Evolutionary conservation across 2,888 invertebrate genomes (phyloP).

Genomic region (Coecobrya sp.): DNA sequence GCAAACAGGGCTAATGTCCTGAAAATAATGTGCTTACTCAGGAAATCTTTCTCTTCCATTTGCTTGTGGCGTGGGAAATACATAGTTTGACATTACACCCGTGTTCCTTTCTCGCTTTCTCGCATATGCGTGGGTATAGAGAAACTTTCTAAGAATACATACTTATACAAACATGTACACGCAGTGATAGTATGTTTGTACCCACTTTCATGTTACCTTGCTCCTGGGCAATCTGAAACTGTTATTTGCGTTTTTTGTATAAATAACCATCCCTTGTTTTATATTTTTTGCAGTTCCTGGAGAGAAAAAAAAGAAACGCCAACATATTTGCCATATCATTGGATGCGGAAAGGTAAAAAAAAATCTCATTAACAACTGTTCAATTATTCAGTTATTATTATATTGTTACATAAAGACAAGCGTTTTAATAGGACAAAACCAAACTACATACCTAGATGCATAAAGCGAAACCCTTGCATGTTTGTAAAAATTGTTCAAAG

Average conservation of each 20-base stretch:
- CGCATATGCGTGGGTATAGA: slow-evolving; percentile 5
- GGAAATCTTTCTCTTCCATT: slow-evolving; percentile 80
- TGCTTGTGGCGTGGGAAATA: slow-evolving; percentile 78
- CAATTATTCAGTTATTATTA: neutral
- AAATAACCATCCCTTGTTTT: neutral
- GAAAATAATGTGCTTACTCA: slow-evolving; percentile 78
- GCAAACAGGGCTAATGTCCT: slow-evolving; percentile 78
- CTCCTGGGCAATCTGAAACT: slow-evolving; percentile 77
- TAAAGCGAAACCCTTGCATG: slow-evolving; percentile 51
- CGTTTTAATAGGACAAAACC: neutral
- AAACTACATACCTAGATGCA: neutral
- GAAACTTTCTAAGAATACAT: too few relatives aligned
- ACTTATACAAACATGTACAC: too few relatives aligned
- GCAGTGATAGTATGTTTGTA: neutral
- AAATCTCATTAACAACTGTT: neutral
- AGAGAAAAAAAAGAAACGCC: slow-evolving; percentile 86
- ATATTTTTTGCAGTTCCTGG: slow-evolving; percentile 80
- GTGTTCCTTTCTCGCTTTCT: slow-evolving; percentile 57
- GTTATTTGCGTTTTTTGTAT: slow-evolving; percentile 26
- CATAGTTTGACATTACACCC: slow-evolving; percentile 45
- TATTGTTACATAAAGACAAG: slow-evolving; percentile 11
- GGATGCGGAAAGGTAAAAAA: slow-evolving; percentile 86
- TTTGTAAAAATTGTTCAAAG: slow-evolving; percentile 41
- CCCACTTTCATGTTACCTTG: slow-evolving; percentile 66
- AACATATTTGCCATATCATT: slow-evolving; percentile 86